Conservation (phyloP, 2,113 vertebrate genomes). For the Acanthochromis polyacanthus region DNA sequence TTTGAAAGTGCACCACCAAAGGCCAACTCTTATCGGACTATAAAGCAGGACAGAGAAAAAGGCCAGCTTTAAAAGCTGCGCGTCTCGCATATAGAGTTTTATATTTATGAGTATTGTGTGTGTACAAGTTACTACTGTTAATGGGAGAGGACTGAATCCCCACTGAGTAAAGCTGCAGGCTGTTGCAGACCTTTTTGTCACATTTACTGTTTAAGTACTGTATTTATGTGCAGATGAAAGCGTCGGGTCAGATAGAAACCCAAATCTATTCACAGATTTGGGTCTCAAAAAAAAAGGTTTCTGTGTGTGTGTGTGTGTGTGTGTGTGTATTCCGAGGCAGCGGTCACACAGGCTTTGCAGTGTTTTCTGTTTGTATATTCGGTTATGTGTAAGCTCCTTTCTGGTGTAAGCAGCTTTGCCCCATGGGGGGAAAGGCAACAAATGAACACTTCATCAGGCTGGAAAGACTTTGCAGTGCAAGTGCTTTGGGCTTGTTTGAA, state of each 20-base stretch:
- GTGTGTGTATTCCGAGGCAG: constrained; percentile 13
- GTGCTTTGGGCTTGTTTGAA: constrained; percentile 4
- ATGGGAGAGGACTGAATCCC: constrained; percentile 31
- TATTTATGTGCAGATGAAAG: constrained; percentile 38
- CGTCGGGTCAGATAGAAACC: neutral
- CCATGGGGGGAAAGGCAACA: constrained; percentile 36
- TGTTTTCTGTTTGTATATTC: constrained; percentile 68
- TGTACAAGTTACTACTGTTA: neutral
- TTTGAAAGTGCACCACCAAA: constrained; percentile 7
- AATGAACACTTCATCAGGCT: constrained; percentile 60
- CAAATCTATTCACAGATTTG: constrained; percentile 47
- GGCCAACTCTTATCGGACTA: neutral
- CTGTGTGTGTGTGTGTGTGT: constrained; percentile 9
- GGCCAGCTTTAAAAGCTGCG: neutral
- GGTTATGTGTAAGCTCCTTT: constrained; percentile 71
- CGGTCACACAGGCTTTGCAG: constrained; percentile 40
- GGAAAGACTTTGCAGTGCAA: neutral
- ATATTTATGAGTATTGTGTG: constrained; percentile 29
- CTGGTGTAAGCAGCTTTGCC: constrained; percentile 72
- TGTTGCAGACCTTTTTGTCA: constrained; percentile 13
- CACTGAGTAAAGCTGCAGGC: constrained; percentile 40
- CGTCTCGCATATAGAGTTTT: neutral
- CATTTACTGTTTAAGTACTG: constrained; percentile 24
- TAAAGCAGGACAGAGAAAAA: neutral
- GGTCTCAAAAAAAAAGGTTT: no score